Base-by-base conservation (phyloP, 2,888 invertebrate species). In the Chymomyza amoena region DNA sequence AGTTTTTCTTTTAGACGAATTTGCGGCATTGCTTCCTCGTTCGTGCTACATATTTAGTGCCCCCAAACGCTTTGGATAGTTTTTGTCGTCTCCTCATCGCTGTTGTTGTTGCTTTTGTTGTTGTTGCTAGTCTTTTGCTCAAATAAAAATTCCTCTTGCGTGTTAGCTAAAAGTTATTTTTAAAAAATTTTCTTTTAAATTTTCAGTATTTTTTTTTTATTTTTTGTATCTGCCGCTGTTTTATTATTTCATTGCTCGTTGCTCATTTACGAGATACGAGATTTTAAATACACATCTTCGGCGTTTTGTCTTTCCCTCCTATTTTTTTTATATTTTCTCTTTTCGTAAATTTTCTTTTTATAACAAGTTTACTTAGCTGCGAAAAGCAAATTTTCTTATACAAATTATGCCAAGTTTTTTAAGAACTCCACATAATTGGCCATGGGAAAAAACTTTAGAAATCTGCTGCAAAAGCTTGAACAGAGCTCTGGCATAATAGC, bases 101-200 rank as follows among this genome's bases (percentile, higher is more conserved):
- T 69, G 79, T 78, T 78, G 80, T 81, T 84, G 74, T 59, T 56
- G 20, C 62, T n/a, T 3, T 20, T 2, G 32, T 39, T 61, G 54
- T 39, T 61, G 39, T 57, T 61, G 28, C 39, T 78, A 73, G 60
- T 83, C 84, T 78, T 78, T 81, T 80, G 83, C 84, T 87, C 79
- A 78, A 79, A 84, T 87, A 79, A 82, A 89, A 90, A 89, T 89
- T 89, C 89, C 80, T 88, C 89, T 90, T 89, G 90, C 88, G 90
- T 90, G 89, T 89, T 87, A 89, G 90, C 91, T 90, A 87, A 90
- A 90, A 88, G 90, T 84, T 90, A 90, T 90, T 90, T 90, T 87
- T 90, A 91, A 90, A 91, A 81, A 83, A 64, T 81, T 84, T 32
- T 83, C 73, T 81, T 82, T 84, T 84, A 78, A 28, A 61, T 56